Conservation (phyloP, 2,797 vertebrate species). For the Botia kubotai region DNA sequence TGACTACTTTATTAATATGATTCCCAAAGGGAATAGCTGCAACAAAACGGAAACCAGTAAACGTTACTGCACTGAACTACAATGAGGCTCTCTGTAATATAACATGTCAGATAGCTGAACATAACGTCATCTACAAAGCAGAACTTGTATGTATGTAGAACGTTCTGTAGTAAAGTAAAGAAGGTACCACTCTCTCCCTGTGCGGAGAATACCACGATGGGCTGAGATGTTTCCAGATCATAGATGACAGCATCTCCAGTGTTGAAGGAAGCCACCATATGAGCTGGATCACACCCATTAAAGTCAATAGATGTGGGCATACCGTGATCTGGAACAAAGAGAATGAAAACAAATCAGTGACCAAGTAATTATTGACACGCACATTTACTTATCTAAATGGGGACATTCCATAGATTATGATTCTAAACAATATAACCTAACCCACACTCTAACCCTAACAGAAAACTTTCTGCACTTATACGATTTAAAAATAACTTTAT, state of each 20-base stretch:
- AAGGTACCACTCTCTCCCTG: conserved; percentile 89
- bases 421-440: too few relatives aligned
- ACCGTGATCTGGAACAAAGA: conserved; percentile 83
- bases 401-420: too few relatives aligned
- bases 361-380: too few relatives aligned
- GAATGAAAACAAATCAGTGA: background rate
- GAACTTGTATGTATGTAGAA: background rate
- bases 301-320: conserved; percentile 95
- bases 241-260: conserved; percentile 90
- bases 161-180: background rate
- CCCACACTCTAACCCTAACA: too few relatives aligned
- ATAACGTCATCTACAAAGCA: background rate
- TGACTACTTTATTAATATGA: conserved; percentile 97
- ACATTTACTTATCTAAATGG: too few relatives aligned
- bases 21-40: conserved; percentile 85
- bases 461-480: too few relatives aligned
- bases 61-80: too few relatives aligned
- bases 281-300: conserved; percentile 94
- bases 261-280: conserved; percentile 93
- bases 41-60: conserved; percentile 34
- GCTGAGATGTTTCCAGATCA: conserved; percentile 95
- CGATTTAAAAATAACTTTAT: too few relatives aligned
- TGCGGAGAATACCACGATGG: conserved; percentile 86
- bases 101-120: background rate
- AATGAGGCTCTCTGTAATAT: background rate